These are phyloP conservation scores for Columba guinea DNA, from an alignment of 2,797 vertebrate species.

Conservation along the genomic window DNA sequence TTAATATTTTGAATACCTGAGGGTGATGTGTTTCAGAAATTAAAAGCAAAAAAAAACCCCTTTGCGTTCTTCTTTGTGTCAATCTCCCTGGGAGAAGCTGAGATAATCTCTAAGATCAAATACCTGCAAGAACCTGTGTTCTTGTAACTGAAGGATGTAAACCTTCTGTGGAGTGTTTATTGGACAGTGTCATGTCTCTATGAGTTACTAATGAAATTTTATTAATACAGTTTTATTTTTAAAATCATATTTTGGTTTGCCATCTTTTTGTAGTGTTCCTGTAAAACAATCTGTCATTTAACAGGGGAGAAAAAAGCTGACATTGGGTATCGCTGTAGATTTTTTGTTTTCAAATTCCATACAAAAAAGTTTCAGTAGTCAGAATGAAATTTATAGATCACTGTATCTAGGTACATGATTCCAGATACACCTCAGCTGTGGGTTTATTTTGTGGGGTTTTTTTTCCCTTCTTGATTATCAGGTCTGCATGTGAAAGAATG, in stretches of 20 bases:
- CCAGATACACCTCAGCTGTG: neutral
- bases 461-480: neutral
- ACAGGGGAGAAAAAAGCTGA: rapidly evolving
- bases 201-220: neutral
- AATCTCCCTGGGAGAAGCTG: neutral
- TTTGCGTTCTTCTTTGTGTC: neutral
- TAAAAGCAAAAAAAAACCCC: neutral
- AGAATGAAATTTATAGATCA: neutral
- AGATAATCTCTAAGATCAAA: neutral
- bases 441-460: neutral
- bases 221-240: neutral
- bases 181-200: neutral
- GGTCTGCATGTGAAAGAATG: neutral
- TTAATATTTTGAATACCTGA: neutral
- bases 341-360: neutral
- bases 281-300: neutral
- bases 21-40: neutral
- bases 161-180: neutral
- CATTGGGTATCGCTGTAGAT: neutral
- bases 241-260: neutral
- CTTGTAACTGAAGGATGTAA: neutral
- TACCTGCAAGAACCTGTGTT: neutral
- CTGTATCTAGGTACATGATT: neutral
- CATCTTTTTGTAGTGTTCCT: neutral
- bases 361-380: neutral